A percentile compares a stretch with the other conserved stretches of the same genome.
Evolutionary conservation across 2,888 invertebrate species (phyloP).

Genomic region (Hymenopus coronatus): DNA sequence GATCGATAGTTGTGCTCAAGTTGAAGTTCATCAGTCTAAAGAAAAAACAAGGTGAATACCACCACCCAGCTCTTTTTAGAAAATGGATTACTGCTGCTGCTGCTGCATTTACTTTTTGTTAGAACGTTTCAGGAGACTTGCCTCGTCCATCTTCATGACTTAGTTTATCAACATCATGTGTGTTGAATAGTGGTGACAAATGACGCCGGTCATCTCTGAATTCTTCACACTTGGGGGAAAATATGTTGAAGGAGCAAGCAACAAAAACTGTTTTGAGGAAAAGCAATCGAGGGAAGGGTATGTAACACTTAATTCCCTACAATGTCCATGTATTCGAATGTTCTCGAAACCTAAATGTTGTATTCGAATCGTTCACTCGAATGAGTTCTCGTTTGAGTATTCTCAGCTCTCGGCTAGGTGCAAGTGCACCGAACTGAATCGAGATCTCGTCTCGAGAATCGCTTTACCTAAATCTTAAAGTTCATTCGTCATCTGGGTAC

Average conservation of each 20-base stretch:
- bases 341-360: too few relatives aligned
- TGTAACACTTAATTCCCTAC: too few relatives aligned
- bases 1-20: neutral
- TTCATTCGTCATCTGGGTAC: too few relatives aligned
- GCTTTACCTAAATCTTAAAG: too few relatives aligned
- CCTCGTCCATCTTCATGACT: neutral
- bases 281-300: too few relatives aligned
- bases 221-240: neutral
- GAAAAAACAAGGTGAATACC: neutral
- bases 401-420: too few relatives aligned
- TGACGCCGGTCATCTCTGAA: neutral
- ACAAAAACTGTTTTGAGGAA: neutral
- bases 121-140: neutral
- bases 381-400: too few relatives aligned
- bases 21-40: neutral
- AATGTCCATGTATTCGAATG: too few relatives aligned
- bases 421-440: too few relatives aligned
- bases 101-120: neutral
- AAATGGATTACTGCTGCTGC: neutral
- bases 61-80: neutral
- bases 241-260: neutral
- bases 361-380: too few relatives aligned
- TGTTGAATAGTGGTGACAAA: neutral
- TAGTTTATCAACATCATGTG: neutral
- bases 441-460: too few relatives aligned